These are phyloP conservation scores for Zygothrica quintamaculata DNA, from an alignment of 2,888 invertebrate genomes.

Conservation along the genomic window DNA sequence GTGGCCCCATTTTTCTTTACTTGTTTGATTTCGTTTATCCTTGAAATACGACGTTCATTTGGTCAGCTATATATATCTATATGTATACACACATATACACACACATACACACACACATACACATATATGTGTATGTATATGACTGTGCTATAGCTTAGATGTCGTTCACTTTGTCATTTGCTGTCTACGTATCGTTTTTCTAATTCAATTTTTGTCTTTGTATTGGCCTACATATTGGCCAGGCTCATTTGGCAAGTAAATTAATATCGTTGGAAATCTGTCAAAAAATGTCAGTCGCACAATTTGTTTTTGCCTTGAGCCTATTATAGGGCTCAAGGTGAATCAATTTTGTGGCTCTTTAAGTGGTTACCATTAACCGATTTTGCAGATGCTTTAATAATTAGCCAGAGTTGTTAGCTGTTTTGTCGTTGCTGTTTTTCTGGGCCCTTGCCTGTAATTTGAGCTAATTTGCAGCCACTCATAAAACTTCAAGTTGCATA, in stretches of 20 bases:
- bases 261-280: conserved; percentile 52
- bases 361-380: conserved; percentile 16
- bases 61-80: conserved; percentile 32
- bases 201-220: conserved; percentile 59
- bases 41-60: conserved; percentile 63
- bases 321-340: conserved; percentile 27
- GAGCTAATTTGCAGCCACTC: conserved; percentile 76
- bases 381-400: conserved; percentile 68
- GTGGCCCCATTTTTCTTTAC: conserved; percentile 47
- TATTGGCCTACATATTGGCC: conserved; percentile 60
- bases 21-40: conserved; percentile 68
- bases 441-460: conserved; percentile 53
- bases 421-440: conserved; percentile 20
- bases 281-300: conserved; percentile 54
- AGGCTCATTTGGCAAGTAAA: conserved; percentile 38
- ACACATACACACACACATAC: conserved; percentile 2
- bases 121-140: conserved; percentile 2
- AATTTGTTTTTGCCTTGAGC: conserved; percentile 46
- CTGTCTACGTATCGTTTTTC: conserved; percentile 33
- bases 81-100: not conserved
- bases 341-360: conserved; percentile 31
- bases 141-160: conserved; percentile 38
- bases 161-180: conserved; percentile 23
- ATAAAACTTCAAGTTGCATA: conserved; percentile 65
- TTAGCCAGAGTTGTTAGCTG: conserved; percentile 36